Base-by-base conservation (phyloP, 2,888 invertebrate species). In the Pollenia griseotomentosa region DNA sequence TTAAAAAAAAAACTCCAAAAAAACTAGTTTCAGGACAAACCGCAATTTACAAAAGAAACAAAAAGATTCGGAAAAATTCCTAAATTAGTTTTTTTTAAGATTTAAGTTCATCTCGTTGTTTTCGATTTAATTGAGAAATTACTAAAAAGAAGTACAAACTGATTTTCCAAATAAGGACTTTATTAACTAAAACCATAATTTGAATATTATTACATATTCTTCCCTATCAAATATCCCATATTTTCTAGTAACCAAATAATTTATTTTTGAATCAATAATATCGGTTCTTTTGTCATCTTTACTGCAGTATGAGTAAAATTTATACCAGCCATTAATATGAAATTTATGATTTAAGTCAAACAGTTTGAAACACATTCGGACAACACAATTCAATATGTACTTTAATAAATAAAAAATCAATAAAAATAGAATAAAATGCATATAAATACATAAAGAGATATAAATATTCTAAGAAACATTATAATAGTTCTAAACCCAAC, bases 311-410 rank as follows among this genome's bases (percentile, higher is more conserved):
- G 86, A 78, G 55, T 68, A 57, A 11, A 82, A 70, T 73, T 74
- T 61, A 71, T 79, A 23, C 33, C 4, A 51, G 11, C 51, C 71
- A 75, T 80, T 79, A 74, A 79, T 83, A 75, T 42, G 14, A 57
- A 78, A 74, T 66, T 80, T 80, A 86, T 83, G 86, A 73, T 77
- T 80, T 40, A 19, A 65, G 19, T 48, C 63, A 78, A 78, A 48
- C 42, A 73, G 51, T 33, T 75, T 80, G 40, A 80, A 75, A 75
- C 48, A 61, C 65, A 77, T 70, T 70, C 44, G 40, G 7, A 70
- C 19, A 61, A 57, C 53, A 71, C 42, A 33, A 33, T 4, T 40
- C 71, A 48, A 65, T 46, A 23, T n/a, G n/a, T 44, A 10, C 12
- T 57, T 57, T 23, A 48, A 55, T 33, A 55, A 71, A 65, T 57